These are phyloP conservation scores for Mus pahari DNA, from an alignment of 2,113 vertebrate genomes.

Conservation along the genomic window DNA sequence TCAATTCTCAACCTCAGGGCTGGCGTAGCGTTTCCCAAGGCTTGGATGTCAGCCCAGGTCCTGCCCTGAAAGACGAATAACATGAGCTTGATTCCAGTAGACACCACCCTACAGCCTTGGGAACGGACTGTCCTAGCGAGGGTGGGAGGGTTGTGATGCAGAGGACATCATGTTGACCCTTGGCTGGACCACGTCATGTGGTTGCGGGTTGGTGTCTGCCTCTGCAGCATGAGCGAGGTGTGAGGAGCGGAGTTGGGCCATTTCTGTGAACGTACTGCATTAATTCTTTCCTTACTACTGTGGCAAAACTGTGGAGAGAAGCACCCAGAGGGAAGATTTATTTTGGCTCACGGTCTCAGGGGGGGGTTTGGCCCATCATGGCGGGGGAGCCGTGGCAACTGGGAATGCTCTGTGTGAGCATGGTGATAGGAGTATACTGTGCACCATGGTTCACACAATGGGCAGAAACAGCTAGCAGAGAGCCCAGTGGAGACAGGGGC, in stretches of 20 bases:
- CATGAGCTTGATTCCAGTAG: accelerated
- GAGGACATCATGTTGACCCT: neutral
- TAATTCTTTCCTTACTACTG: too few species aligned
- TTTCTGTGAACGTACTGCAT: neutral
- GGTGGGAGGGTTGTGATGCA: accelerated
- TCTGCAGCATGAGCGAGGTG: neutral
- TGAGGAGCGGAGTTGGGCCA: too few species aligned
- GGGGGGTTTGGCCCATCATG: neutral
- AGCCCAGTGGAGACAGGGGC: neutral
- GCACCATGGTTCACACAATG: neutral
- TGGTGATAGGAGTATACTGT: too few species aligned
- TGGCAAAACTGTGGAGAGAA: neutral
- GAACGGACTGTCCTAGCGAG: neutral
- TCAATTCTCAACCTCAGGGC: neutral
- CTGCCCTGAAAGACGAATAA: neutral
- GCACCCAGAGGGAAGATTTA: neutral
- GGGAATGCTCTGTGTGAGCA: neutral
- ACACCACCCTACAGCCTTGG: neutral
- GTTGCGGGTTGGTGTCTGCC: neutral
- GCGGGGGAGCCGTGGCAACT: neutral
- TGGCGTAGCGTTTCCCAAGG: neutral
- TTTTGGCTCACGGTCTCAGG: neutral
- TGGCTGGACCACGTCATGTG: accelerated
- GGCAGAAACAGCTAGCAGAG: neutral
- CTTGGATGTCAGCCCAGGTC: neutral